Evolutionary conservation across 2,797 vertebrate species (phyloP), one percentile per base, ranked within the genome.

Genomic region (Tangara arthus): DNA sequence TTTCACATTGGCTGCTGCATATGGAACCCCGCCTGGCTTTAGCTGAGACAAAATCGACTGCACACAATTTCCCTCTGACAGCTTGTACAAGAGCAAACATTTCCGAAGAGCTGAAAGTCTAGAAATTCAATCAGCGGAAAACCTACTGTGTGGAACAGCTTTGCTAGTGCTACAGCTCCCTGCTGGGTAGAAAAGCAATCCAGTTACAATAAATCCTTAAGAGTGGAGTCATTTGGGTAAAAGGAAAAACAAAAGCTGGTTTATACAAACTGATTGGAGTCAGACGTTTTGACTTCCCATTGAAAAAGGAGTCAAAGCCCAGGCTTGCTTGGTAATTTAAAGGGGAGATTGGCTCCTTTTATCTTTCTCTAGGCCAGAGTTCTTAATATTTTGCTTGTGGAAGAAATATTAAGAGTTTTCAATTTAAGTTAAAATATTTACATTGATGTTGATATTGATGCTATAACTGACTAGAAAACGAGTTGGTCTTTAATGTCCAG

Each of bases 171-270:
- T 97, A 71, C 88, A 96, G 95, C 95, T 97, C 95, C 97, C 96
- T 93, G 96, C 96, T 97, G 97, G 91, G 97, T 95, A 97, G 96
- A 96, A 97, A 97, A 97, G 97, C 97, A 97, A 96, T 96, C 96
- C 97, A 95, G 97, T 97, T 97, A 97, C 97, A 97, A 97, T 97
- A 98, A 97, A 97, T 97, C 97, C 97, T 97, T 97, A 97, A 96
- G 95, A 97, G 95, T 89, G 90, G 95, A 97, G 97, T 97, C 96
- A 97, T 98, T 97, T 97, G 97, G 97, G 96, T 96, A 96, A 97
- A 97, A 97, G 94, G 95, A 95, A 96, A 97, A 97, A 97, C 96
- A 97, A 97, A 97, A 97, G 95, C 96, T 90, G 95, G 95, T 97
- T 97, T 97, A 97, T 93, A 94, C 94, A 96, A 96, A 96, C 95